Percentiles rank a stretch among this genome's conserved stretches.
These are phyloP conservation scores for Psix sp. DNA, from an alignment of 1,140 invertebrate genomes.

Conservation along the genomic window DNA sequence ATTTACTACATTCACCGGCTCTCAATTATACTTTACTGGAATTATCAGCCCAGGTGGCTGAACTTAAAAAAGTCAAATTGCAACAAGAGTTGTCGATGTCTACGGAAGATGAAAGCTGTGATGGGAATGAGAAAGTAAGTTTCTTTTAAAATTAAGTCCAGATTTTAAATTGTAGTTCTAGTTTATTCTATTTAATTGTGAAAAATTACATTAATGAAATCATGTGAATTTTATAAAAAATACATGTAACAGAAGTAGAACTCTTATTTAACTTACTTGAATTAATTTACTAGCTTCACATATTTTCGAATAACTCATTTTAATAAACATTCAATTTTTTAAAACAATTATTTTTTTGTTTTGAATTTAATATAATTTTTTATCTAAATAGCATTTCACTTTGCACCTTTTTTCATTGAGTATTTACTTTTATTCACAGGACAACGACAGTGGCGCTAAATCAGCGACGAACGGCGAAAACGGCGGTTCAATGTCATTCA, in stretches of 20 bases:
- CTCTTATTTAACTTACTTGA: too few species aligned
- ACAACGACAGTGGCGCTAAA: constrained; percentile 63
- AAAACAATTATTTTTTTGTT: not conserved
- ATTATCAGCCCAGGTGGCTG: constrained; percentile 84
- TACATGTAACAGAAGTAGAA: too few species aligned
- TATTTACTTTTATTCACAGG: constrained; percentile 62
- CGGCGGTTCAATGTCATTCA: constrained; percentile 80
- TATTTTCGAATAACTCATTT: too few species aligned
- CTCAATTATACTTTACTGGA: constrained; percentile 87
- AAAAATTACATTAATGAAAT: too few species aligned
- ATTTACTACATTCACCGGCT: constrained; percentile 91
- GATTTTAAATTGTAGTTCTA: too few species aligned
- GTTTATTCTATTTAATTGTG: too few species aligned
- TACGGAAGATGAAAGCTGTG: constrained; percentile 85
- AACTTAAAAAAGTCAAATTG: constrained; percentile 86
- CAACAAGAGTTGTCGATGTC: constrained; percentile 82
- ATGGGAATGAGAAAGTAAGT: constrained; percentile 74
- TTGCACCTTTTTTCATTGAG: too few species aligned
- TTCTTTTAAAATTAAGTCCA: too few species aligned
- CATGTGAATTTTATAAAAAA: too few species aligned
- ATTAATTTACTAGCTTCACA: too few species aligned
- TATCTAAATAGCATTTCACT: too few species aligned
- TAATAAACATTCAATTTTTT: constrained; percentile 4
- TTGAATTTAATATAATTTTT: constrained; percentile 8
- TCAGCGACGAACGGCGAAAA: constrained; percentile 66